Evolutionary conservation across 2,113 vertebrate genomes (phyloP), one percentile per base, ranked within the genome.

Genomic region (Mionectes macconnelli): DNA sequence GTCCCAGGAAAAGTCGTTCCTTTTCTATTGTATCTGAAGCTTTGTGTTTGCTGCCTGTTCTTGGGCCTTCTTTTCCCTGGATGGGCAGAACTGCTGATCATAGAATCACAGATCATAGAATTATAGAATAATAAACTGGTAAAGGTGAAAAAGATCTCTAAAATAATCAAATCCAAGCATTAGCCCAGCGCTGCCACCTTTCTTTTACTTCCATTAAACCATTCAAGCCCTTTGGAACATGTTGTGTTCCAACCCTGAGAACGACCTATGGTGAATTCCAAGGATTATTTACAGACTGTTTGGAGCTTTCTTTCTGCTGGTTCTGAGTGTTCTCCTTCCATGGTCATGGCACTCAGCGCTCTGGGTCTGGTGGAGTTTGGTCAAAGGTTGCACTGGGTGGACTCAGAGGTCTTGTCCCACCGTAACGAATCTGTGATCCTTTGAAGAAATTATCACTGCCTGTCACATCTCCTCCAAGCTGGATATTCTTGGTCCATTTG

Each of bases 101-200:
- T n/a, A n/a, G 52, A 39, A 45, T 6, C 23, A 24, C 5, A 39
- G 47, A 6, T 12, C 11, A 47, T 23, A 47, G 10, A 47, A 49
- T 24, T 24, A 49, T 7, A 49, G 52, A 59, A 52, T 52, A 57
- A 35, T 15, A 24, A 35, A 57, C 22, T 14, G 8, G 21, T 28
- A 28, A 6, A 16, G 28, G 20, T 68, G 45, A 28, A 24, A n/a
- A 82, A 59, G 53, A 39, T 13, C 17, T 45, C 44, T 39, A 24
- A 14, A 9, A 45, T 17, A 25, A 39, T 21, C 33, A 20, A 52
- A 8, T 30, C 23, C 33, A 28, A 24, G 6, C 28, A 28, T 45
- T 24, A 20, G 24, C 10, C 1, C 3, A 5, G 8, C 37, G 13
- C 0, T 59, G 59, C 18, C 1, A 0, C 15, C 27, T 78, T 74